Base-by-base conservation (phyloP, 2,888 invertebrate genomes). In the Linnaemya tessellans region DNA sequence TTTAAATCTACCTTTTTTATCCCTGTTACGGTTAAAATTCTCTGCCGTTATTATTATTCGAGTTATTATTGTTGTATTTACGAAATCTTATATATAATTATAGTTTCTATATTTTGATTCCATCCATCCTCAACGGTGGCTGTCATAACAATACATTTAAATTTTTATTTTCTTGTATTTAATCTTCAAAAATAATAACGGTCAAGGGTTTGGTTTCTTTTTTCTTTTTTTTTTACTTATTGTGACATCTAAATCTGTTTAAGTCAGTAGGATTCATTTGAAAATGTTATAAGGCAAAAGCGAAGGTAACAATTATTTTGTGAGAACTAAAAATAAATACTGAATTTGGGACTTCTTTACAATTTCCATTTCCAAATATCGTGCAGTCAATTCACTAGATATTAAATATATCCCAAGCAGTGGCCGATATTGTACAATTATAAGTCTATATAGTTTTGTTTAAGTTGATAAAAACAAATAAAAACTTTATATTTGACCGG, bases 161-260 rank as follows among this genome's bases (percentile, higher is more conserved):
- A 41, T 64, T 60, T 64, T 64, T 35, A 4, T 15, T 15, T 43
- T 38, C 11, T 51, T 38, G n/a, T 38, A 18, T 65, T 22, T 30
- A 8, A 25, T 62, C n/a, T 13, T 73, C 22, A 25, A 25, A 43
- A 8, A 65, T 58, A 80, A 79, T 62, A 75, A 82, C 71, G 82
- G 85, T 80, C 82, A 82, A 85, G 71, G 85, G 82, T 75, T 79
- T 75, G 20, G n/a, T n/a, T n/a, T n/a, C n/a, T n/a, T n/a, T n/a
- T 49, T 70, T 74, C 20, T 62, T 20, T 30, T 25, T 64, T 60
- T 67, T 35, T 46, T 58, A 30, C 22, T 74, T 68, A 77, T 75
- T 80, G 49, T 81, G 78, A 74, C 77, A 81, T 73, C 68, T 74
- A n/a, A 77, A 84, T 84, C 67, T 5, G 49, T 49, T 11, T 3